phyloP scores from a whole-genome alignment of 2,797 vertebrate genomes.

The Melanogrammus aeglefinus region DNA sequence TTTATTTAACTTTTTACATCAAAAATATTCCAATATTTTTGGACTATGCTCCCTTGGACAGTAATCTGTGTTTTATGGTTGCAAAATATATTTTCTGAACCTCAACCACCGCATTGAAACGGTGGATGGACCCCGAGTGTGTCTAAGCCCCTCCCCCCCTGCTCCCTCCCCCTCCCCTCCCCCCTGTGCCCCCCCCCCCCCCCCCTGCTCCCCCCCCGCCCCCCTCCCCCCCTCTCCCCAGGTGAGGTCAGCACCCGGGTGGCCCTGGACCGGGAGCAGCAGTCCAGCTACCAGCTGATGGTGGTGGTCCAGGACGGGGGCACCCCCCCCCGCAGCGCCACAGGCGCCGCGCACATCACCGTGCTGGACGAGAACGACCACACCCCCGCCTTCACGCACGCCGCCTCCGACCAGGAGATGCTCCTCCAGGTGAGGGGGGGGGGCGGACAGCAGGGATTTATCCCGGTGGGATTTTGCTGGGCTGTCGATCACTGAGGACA shows the following conservation, averaged over 20 bases:
- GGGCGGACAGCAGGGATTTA: neutral
- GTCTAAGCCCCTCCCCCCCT: neutral
- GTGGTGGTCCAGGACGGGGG: conserved; percentile 91
- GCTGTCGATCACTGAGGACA: neutral
- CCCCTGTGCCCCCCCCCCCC: neutral
- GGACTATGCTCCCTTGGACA: too few species aligned
- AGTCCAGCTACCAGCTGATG: conserved; percentile 91
- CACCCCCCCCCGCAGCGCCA: conserved; percentile 87
- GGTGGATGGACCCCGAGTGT: neutral
- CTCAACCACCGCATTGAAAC: neutral
- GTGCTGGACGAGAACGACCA: conserved; percentile 96
- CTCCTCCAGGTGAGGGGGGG: conserved; percentile 79
- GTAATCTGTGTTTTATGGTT: too few species aligned
- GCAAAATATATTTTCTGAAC: too few species aligned
- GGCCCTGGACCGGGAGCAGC: conserved; percentile 88
- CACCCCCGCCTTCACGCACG: conserved; percentile 81
- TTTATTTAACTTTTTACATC: too few species aligned
- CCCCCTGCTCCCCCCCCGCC: neutral
- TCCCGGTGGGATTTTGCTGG: too few species aligned
- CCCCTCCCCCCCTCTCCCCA: conserved; percentile 37
- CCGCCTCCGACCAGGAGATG: conserved; percentile 79
- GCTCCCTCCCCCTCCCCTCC: too few species aligned
- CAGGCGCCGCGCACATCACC: conserved; percentile 85
- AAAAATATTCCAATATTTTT: too few species aligned
- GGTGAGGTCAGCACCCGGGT: conserved; percentile 92